phyloP scores from a whole-genome alignment of 2,113 vertebrate genomes.

The Philantomba maxwellii region DNA sequence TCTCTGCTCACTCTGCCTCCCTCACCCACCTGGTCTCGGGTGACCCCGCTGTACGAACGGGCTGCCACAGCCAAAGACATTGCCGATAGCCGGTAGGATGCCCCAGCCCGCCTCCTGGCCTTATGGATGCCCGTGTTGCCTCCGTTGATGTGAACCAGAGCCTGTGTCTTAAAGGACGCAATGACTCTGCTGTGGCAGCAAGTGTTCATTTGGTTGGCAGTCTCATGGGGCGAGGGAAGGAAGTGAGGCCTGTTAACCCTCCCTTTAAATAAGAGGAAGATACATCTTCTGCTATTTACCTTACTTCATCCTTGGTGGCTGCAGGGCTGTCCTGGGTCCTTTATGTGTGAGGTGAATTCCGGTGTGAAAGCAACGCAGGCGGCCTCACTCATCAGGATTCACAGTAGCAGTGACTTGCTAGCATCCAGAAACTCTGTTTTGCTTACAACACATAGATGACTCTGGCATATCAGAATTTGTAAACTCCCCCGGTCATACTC shows the following conservation, averaged over 20 bases:
- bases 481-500: neutral
- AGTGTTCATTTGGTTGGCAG: neutral
- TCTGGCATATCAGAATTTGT: neutral
- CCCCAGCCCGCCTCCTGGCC: slow-evolving; percentile 82
- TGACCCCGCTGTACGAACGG: slow-evolving; percentile 87
- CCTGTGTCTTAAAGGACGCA: neutral
- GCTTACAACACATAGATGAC: accelerated
- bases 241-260: accelerated
- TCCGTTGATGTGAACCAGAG: slow-evolving; percentile 83
- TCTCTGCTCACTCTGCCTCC: slow-evolving; percentile 82
- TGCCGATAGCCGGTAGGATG: slow-evolving; percentile 85
- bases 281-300: too few species aligned
- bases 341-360: neutral
- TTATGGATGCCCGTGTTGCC: slow-evolving; percentile 89
- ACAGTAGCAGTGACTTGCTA: neutral
- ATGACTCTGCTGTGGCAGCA: neutral
- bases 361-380: accelerated
- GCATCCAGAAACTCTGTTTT: neutral
- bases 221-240: neutral
- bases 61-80: slow-evolving; percentile 77
- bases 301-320: neutral
- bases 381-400: accelerated
- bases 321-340: neutral
- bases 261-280: neutral
- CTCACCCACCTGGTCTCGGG: slow-evolving; percentile 80